Evolutionary conservation across 2,113 vertebrate genomes (phyloP), one percentile per base, ranked within the genome.

Genomic region (Chaetodon auriga): DNA sequence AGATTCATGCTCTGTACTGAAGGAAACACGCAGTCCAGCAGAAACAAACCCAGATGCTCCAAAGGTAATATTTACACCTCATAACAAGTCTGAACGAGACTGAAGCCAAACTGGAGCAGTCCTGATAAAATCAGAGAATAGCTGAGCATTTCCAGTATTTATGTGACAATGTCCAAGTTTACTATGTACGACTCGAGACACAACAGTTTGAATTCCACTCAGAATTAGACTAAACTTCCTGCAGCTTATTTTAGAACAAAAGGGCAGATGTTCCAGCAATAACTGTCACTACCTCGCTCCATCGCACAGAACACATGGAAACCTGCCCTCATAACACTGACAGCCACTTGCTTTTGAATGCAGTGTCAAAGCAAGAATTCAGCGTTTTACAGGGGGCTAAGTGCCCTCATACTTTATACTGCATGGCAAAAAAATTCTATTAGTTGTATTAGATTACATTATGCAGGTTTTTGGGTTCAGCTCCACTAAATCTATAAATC

Each of bases 11-110:
- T 49, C 14, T 14, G 46, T 12, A 6, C 53, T 30, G 65, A 63
- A 66, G 74, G 79, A 89, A 86, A 62, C 45, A 77, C 14, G 2
- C 13, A 57, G 57, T 46, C 0, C 16, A 75, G 38, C 58, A 70
- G 68, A 85, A 89, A 76, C 65, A 86, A 69, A 72, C 62, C 48
- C 66, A 82, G 71, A 70, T 16, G 41, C 65, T 72, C 74, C 51
- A 63, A 69, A 77, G 54, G 81, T 72, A 93, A 92, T 87, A 91
- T 93, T 94, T 89, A 90, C 64, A 75, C 71, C 41, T 68, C 64
- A 68, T 58, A 14, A 73, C 57, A 75, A 54, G 21, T 53, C 53
- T 38, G 69, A 75, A 38, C 4, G 15, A 46, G 63, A 38, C 69
- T 15, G 54, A 45, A 82, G 86, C 69, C 84, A 80, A 69, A 85